A percentile compares a stretch with the other conserved stretches of the same genome.
Evolutionary conservation across 2,797 vertebrate genomes (phyloP).

Genomic region (Betta splendens): DNA sequence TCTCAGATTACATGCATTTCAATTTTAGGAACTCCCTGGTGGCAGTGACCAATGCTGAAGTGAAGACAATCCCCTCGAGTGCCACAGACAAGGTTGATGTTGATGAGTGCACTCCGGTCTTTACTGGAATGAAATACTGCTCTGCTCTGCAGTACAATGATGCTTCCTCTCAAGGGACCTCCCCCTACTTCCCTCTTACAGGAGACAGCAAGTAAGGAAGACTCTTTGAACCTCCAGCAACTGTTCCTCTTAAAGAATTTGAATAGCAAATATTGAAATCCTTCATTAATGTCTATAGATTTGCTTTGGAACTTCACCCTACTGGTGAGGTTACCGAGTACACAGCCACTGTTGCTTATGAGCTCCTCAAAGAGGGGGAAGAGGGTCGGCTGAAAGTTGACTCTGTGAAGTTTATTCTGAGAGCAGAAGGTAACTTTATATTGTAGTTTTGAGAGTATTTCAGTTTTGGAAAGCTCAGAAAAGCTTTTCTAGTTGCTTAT

Average conservation of each 20-base stretch:
- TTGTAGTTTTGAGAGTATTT: too few species aligned
- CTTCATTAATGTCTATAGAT: slow-evolving; percentile 71
- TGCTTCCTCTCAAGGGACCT: slow-evolving; percentile 73
- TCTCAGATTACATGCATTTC: slow-evolving; percentile 22
- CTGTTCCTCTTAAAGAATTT: background rate
- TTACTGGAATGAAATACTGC: slow-evolving; percentile 87
- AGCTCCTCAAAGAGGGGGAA: slow-evolving; percentile 75
- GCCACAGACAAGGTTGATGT: slow-evolving; percentile 71
- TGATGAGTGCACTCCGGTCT: slow-evolving; percentile 79
- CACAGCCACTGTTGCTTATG: slow-evolving; percentile 82
- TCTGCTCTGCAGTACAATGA: slow-evolving; percentile 78
- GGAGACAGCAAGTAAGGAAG: slow-evolving; percentile 87
- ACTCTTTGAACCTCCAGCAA: slow-evolving; percentile 5
- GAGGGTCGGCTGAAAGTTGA: slow-evolving; percentile 81
- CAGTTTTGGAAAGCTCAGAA: background rate
- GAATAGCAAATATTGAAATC: background rate
- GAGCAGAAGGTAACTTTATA: slow-evolving; percentile 85
- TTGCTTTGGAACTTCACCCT: slow-evolving; percentile 85
- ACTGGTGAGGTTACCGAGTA: slow-evolving; percentile 88
- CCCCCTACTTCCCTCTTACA: slow-evolving; percentile 87
- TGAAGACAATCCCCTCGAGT: slow-evolving; percentile 76
- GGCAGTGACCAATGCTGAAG: slow-evolving; percentile 81
- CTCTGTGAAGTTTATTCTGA: slow-evolving; percentile 81
- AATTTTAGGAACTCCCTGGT: slow-evolving; percentile 83
- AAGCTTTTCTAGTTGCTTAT: background rate